These are phyloP conservation scores for Deroplatys truncata DNA, from an alignment of 2,888 invertebrate genomes.

Conservation along the genomic window DNA sequence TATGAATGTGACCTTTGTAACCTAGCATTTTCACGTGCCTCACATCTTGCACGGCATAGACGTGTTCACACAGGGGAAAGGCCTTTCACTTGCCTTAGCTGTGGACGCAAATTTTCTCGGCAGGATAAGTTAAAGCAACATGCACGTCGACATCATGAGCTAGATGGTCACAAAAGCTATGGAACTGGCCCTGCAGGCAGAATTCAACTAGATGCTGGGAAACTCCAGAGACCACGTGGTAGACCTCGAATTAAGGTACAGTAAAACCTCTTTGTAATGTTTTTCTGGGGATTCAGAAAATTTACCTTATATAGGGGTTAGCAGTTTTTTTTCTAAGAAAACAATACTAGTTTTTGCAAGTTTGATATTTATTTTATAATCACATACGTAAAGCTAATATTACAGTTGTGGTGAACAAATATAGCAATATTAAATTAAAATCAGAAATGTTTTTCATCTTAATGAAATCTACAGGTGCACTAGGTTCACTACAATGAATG, in stretches of 20 bases:
- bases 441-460: too few species aligned
- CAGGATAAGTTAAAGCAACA: constrained; percentile 70
- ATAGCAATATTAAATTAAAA: too few species aligned
- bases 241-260: not conserved
- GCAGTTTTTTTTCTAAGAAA: too few species aligned
- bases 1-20: constrained; percentile 35
- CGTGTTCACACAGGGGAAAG: constrained; percentile 78
- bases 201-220: not conserved
- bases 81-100: constrained; percentile 74
- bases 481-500: too few species aligned
- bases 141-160: constrained; percentile 42
- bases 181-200: not conserved
- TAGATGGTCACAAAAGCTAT: not conserved
- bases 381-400: too few species aligned
- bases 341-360: too few species aligned
- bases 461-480: too few species aligned
- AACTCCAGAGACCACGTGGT: not conserved
- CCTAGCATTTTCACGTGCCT: constrained; percentile 58
- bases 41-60: constrained; percentile 65
- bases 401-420: too few species aligned
- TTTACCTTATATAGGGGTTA: too few species aligned
- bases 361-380: too few species aligned
- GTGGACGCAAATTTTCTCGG: constrained; percentile 66
- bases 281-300: too few species aligned
- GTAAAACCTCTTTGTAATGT: too few species aligned